phyloP scores from a whole-genome alignment of 2,113 vertebrate species.

The Sapayoa aenigma region DNA sequence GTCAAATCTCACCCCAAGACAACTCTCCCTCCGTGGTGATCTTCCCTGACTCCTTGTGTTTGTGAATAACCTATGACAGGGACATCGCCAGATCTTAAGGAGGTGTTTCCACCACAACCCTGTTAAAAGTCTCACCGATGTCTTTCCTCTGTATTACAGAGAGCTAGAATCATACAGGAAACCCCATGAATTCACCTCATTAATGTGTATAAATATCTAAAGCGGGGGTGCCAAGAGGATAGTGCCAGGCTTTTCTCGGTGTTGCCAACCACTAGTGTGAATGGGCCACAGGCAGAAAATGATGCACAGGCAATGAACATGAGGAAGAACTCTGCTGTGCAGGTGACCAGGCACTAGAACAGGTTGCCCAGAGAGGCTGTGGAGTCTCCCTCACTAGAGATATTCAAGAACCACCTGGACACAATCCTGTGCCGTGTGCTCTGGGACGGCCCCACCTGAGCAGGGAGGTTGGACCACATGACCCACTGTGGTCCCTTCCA shows the following conservation, averaged over 20 bases:
- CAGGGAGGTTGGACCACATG: background rate
- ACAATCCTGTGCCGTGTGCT: background rate
- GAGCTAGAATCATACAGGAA: background rate
- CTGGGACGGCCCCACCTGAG: background rate
- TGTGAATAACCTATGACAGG: background rate
- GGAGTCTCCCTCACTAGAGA: background rate
- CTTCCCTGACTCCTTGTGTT: fast-evolving
- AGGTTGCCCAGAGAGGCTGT: background rate
- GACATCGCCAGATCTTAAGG: too few relatives aligned
- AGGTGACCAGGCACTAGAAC: background rate
- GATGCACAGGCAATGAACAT: background rate
- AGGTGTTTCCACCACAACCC: fast-evolving
- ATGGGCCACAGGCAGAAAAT: background rate
- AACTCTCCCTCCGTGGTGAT: background rate
- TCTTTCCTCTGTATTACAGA: fast-evolving
- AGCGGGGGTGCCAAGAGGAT: background rate
- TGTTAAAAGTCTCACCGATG: fast-evolving
- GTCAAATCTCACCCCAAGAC: background rate
- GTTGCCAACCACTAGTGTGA: background rate
- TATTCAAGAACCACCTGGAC: background rate
- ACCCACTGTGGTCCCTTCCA: background rate
- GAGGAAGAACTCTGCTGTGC: background rate
- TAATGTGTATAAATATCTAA: background rate
- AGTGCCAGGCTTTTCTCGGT: background rate
- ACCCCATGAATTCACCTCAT: background rate